A percentile compares a stretch with the other conserved stretches of the same genome.
Evolutionary conservation across 2,113 vertebrate species (phyloP).

Genomic region (Mobula birostris): DNA sequence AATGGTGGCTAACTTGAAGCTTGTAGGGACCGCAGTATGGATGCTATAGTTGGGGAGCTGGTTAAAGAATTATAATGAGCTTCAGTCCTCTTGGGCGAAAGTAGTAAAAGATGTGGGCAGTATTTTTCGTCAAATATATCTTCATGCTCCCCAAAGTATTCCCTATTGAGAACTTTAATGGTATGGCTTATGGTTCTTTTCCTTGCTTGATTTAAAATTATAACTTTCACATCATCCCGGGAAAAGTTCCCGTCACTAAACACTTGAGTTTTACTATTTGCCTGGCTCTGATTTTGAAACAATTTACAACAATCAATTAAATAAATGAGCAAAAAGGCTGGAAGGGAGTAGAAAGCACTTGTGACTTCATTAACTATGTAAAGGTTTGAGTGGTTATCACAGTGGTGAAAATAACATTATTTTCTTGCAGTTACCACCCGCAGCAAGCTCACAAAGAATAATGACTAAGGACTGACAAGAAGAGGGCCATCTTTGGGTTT

Average conservation of each 20-base stretch:
- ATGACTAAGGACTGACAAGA: not conserved
- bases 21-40: too few relatives aligned
- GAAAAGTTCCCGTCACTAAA: too few relatives aligned
- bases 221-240: not conserved
- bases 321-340: not conserved
- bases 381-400: not conserved
- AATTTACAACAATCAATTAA: not conserved
- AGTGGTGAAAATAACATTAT: constrained; percentile 1
- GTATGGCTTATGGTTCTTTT: not conserved
- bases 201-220: not conserved
- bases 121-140: not conserved
- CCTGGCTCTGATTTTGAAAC: not conserved
- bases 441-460: not conserved
- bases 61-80: not conserved
- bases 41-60: not conserved
- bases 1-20: too few relatives aligned
- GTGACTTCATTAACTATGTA: not conserved
- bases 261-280: not conserved
- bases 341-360: not conserved
- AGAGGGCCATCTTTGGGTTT: not conserved
- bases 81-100: not conserved
- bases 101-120: not conserved
- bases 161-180: not conserved
- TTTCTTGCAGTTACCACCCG: not conserved
- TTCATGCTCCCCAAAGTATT: too few relatives aligned